Evolutionary conservation across 2,888 invertebrate species (phyloP).

Genomic region (Entomobrya proxima): DNA sequence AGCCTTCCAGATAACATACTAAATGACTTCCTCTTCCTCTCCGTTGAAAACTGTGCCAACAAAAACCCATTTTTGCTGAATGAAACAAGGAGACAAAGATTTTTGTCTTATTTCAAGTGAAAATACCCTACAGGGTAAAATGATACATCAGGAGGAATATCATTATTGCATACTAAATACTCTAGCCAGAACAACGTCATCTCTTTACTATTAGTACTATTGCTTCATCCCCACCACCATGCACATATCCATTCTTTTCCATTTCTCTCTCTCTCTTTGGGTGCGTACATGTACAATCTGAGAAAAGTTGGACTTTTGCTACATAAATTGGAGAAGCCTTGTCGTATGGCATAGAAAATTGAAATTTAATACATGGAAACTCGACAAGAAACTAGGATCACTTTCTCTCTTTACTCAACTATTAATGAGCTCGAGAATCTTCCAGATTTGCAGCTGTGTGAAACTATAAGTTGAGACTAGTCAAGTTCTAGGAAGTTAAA

Average conservation of each 20-base stretch:
- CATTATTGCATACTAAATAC: conserved; percentile 62
- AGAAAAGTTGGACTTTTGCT: conserved; percentile 44
- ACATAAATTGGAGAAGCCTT: conserved; percentile 53
- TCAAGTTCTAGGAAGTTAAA: too few relatives aligned
- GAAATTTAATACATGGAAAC: conserved; percentile 66
- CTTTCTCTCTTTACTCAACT: conserved; percentile 57
- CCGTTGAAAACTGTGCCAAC: conserved; percentile 48
- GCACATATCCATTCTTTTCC: too few relatives aligned
- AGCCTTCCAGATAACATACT: conserved; percentile 53
- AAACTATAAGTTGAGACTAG: too few relatives aligned
- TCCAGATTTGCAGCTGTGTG: conserved; percentile 47
- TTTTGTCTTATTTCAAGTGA: conserved; percentile 34
- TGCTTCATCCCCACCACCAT: background rate
- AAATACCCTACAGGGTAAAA: conserved; percentile 40
- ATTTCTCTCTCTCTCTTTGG: background rate
- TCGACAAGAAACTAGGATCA: conserved; percentile 58
- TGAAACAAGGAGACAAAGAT: conserved; percentile 44
- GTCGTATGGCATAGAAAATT: conserved; percentile 63
- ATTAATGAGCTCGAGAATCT: conserved; percentile 62
- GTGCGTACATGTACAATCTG: background rate
- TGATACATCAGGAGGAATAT: conserved; percentile 36
- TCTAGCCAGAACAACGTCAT: conserved; percentile 31
- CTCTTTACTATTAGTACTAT: conserved; percentile 5
- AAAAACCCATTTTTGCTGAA: conserved; percentile 17
- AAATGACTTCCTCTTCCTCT: conserved; percentile 61